Conservation (phyloP, 2,113 vertebrate species). For the Mesocricetus auratus region DNA sequence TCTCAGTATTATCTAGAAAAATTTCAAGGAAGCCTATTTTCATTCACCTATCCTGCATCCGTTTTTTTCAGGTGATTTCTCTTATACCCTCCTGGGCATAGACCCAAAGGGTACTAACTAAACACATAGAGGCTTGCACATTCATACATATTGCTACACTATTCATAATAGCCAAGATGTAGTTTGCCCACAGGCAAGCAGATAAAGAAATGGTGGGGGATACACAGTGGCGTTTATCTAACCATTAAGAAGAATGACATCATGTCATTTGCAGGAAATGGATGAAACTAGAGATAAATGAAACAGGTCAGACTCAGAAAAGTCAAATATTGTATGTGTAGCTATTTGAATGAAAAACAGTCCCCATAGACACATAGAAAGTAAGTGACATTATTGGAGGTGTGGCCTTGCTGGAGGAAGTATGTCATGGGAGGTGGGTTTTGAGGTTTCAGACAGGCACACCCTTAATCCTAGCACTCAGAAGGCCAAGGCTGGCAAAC, state of each 20-base stretch:
- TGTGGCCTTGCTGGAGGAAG: neutral
- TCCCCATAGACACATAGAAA: neutral
- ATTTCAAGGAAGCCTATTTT: neutral
- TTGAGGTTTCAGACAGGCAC: neutral
- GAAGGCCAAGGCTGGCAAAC: neutral
- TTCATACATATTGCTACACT: neutral
- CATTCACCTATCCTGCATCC: neutral
- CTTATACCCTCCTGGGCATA: neutral
- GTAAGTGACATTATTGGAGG: neutral
- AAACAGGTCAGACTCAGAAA: neutral
- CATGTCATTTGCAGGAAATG: neutral
- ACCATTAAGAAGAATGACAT: neutral
- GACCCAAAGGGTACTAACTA: neutral
- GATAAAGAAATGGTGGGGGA: neutral
- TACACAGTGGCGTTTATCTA: neutral
- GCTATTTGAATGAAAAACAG: neutral
- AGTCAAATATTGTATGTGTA: neutral
- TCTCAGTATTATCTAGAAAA: neutral
- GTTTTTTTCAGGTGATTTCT: slow-evolving; percentile 30
- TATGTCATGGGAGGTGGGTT: neutral
- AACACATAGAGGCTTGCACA: neutral
- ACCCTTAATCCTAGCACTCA: neutral
- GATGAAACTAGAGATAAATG: neutral
- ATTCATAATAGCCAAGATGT: neutral
- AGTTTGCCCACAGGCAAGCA: neutral